Evolutionary conservation across 2,797 vertebrate genomes (phyloP), one percentile per base, ranked within the genome.

Genomic region (Tachyglossus aculeatus): DNA sequence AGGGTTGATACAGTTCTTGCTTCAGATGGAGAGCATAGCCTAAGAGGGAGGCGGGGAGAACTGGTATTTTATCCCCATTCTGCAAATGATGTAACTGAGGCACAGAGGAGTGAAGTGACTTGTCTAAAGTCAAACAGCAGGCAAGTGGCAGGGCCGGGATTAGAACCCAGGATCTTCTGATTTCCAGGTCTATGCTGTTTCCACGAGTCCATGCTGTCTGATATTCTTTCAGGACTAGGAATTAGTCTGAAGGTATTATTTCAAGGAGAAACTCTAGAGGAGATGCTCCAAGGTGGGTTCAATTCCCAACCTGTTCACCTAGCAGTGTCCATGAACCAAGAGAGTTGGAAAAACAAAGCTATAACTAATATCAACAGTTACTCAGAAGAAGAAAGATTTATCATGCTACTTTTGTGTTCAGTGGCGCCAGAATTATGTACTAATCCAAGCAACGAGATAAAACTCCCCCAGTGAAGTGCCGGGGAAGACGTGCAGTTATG

Each of bases 321-420:
- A 41, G 16, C 5, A 10, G 48, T 29, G 25, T 15, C 51, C 36
- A 22, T 27, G 37, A 65, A 55, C 56, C 7, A 16, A 73, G 47
- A 36, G 16, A 41, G 14, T 50, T 43, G 67, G 15, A 80, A 31
- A 29, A 60, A 27, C 50, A 67, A 53, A 68, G 27, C 66, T 64
- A 6, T 32, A 86, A 71, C 31, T 67, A 66, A 43, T 37, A 80
- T 80, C 41, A 71, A 41, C 41, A 65, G 74, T 71, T 47, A 71
- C 40, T 57, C 13, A 69, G 41, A 16, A 71, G 53, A 80, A 48
- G 44, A 71, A 9, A 83, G 51, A 74, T 40, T 61, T 51, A 71
- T 74, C 39, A 27, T 57, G 40, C 65, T 47, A 41, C 63, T 80
- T 62, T 40, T 67, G 36, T 67, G 71, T 58, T 85, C 47, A 44